A percentile compares a stretch with the other conserved stretches of the same genome.
These are phyloP conservation scores for Leptothorax acervorum DNA, from an alignment of 2,888 invertebrate genomes.

Conservation along the genomic window DNA sequence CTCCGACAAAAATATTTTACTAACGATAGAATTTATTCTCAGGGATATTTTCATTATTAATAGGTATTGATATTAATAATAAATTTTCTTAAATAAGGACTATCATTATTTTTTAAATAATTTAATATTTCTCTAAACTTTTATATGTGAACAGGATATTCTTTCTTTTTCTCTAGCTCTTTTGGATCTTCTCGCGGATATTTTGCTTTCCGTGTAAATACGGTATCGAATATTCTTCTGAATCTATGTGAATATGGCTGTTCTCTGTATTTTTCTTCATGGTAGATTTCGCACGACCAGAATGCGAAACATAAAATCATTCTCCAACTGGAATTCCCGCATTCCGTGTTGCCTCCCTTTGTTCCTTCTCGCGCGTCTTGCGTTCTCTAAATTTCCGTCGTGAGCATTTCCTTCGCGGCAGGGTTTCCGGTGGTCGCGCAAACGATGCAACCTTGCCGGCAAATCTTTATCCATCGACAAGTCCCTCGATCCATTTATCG, in stretches of 20 bases:
- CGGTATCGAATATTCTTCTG: conserved; percentile 17
- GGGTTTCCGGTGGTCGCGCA: conserved; percentile 18
- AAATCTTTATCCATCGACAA: conserved; percentile 9
- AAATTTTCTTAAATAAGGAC: background rate
- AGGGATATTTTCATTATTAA: background rate
- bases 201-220: background rate
- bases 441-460: background rate
- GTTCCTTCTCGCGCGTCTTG: background rate
- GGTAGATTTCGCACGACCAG: conserved; percentile 14
- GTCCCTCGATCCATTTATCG: conserved; percentile 3
- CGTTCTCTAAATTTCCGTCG: conserved; percentile 22
- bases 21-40: background rate
- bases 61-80: background rate
- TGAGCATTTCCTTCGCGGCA: background rate
- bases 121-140: background rate
- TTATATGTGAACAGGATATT: background rate
- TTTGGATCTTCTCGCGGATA: background rate
- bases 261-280: conserved; percentile 8
- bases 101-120: background rate
- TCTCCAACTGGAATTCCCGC: conserved; percentile 8
- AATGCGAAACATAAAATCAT: conserved; percentile 18
- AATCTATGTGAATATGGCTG: background rate
- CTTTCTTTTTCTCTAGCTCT: background rate
- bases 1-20: background rate
- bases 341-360: background rate